Evolutionary conservation across 2,888 invertebrate genomes (phyloP).

Genomic region (Cosmopolites sordidus): DNA sequence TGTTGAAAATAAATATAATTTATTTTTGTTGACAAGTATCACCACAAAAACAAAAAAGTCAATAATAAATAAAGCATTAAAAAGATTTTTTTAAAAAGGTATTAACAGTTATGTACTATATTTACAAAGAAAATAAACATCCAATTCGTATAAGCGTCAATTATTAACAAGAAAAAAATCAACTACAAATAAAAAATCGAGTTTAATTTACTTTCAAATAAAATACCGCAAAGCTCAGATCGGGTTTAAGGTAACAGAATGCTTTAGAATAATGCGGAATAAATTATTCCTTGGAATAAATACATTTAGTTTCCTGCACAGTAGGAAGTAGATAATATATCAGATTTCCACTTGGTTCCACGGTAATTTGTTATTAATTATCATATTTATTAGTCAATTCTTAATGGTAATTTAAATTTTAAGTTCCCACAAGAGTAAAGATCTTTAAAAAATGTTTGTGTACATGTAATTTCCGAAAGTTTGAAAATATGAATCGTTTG

Average conservation of each 20-base stretch:
- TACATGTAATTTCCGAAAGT: no score
- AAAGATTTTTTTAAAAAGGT: background rate
- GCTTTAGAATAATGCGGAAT: background rate
- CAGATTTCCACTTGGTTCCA: background rate
- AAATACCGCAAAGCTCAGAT: background rate
- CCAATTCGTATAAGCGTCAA: background rate
- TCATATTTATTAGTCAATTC: no score
- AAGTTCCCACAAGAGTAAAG: no score
- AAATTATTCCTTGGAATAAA: background rate
- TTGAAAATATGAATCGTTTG: no score
- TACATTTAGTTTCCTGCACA: background rate
- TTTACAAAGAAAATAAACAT: no score
- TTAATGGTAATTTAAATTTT: no score
- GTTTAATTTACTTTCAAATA: background rate
- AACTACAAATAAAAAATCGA: background rate
- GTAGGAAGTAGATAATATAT: background rate
- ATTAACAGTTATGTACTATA: background rate
- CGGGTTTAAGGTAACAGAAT: background rate
- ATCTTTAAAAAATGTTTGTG: no score
- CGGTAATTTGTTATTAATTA: background rate
- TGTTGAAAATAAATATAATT: background rate
- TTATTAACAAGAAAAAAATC: background rate
- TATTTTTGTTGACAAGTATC: background rate
- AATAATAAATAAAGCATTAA: background rate
- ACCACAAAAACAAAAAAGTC: background rate